Conservation (phyloP, 2,113 vertebrate genomes). For the Vidua chalybeata region DNA sequence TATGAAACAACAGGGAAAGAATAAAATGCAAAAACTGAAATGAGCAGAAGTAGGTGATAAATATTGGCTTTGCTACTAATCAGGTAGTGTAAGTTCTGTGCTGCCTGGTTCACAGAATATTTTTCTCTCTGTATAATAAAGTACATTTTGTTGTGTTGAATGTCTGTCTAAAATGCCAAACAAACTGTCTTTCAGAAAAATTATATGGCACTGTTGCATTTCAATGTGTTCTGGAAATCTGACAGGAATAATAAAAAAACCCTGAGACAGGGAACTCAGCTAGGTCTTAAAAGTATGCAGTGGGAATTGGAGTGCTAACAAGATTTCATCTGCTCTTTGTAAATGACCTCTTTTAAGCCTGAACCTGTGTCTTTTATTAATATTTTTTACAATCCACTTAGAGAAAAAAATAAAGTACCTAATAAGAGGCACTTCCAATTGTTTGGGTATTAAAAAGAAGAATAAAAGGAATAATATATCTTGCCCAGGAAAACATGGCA, state of each 20-base stretch:
- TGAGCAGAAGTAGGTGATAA: conserved; percentile 46
- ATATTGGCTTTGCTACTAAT: conserved; percentile 28
- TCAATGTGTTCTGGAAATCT: conserved; percentile 52
- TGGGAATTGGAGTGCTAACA: conserved; percentile 16
- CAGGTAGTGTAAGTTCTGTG: conserved; percentile 27
- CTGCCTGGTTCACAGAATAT: conserved; percentile 36
- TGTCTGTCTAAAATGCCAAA: conserved; percentile 65
- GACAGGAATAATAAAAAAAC: conserved; percentile 51
- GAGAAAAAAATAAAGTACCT: neutral
- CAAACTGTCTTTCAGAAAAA: conserved; percentile 62
- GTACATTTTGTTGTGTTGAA: conserved; percentile 57
- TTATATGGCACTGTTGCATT: conserved; percentile 57
- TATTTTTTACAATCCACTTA: neutral
- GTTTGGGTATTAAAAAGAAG: neutral
- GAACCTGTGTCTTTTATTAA: neutral
- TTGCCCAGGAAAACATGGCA: neutral
- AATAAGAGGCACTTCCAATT: neutral
- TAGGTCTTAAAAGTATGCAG: conserved; percentile 14
- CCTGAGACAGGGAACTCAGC: neutral
- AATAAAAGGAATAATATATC: neutral
- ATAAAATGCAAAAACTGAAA: conserved; percentile 13
- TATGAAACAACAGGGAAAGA: conserved; percentile 18
- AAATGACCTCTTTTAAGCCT: neutral
- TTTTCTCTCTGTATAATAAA: conserved; percentile 53
- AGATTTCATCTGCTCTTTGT: neutral